A percentile compares a stretch with the other conserved stretches of the same genome.
Conservation (phyloP, 2,113 vertebrate species). For the Mastomys coucha region DNA sequence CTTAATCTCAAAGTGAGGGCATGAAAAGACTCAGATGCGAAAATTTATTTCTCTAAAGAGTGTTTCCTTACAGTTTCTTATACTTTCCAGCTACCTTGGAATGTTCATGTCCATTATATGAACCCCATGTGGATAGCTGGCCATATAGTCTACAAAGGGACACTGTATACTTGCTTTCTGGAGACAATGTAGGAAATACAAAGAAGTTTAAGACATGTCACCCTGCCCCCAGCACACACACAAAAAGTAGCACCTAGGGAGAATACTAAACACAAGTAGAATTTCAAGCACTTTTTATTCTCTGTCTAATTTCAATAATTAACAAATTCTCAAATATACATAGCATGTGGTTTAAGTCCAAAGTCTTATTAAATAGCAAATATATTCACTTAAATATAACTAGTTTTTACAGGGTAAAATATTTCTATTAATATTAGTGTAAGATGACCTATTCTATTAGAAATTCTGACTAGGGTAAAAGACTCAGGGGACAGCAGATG, state of each 20-base stretch:
- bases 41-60: constrained; percentile 18
- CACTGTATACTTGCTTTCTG: neutral
- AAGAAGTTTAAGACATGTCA: neutral
- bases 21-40: constrained; percentile 8
- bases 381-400: neutral
- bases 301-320: constrained; percentile 58
- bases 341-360: neutral
- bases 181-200: neutral
- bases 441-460: constrained; percentile 38
- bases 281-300: constrained; percentile 17
- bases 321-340: constrained; percentile 37
- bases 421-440: constrained; percentile 24
- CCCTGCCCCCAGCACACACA: neutral
- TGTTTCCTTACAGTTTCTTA: neutral
- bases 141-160: neutral
- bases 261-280: constrained; percentile 15
- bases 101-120: neutral
- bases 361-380: neutral
- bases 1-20: constrained; percentile 7
- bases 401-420: constrained; percentile 49
- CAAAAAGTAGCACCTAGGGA: neutral
- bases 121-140: neutral
- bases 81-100: neutral
- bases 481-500: no score
- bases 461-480: constrained; percentile 18